phyloP scores from a whole-genome alignment of 2,797 vertebrate species.

The Loris lydekkerianus region DNA sequence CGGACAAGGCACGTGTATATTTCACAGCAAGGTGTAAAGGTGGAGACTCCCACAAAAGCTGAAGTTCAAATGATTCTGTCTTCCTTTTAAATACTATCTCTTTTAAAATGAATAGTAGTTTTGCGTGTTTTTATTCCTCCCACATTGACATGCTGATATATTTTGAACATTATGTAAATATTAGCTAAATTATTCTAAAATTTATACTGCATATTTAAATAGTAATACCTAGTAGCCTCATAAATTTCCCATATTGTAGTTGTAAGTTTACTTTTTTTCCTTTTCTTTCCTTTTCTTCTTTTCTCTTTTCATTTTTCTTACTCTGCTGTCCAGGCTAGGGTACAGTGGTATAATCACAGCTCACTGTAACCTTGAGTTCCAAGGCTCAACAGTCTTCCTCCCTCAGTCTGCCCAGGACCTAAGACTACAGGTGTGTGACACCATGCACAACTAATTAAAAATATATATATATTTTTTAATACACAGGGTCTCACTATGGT shows the following conservation, averaged over 20 bases:
- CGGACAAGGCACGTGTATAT: fast-evolving
- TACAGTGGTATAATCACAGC: neutral
- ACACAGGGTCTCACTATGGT: neutral
- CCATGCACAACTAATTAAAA: neutral
- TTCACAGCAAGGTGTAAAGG: neutral
- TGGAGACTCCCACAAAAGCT: neutral
- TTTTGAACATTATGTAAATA: neutral
- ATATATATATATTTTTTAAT: neutral
- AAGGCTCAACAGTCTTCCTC: neutral
- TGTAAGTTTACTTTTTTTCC: neutral
- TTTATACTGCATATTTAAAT: too few relatives aligned
- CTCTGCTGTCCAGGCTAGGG: neutral
- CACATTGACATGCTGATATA: neutral
- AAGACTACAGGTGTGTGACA: neutral
- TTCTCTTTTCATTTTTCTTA: neutral
- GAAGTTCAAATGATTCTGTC: neutral
- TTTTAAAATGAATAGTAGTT: neutral
- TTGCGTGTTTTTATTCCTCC: neutral
- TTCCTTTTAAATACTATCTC: neutral
- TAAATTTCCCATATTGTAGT: neutral
- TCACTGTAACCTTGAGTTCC: neutral
- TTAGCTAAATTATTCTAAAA: neutral
- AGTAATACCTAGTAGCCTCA: too few relatives aligned
- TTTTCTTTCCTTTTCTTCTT: too few relatives aligned
- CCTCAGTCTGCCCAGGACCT: neutral